These are phyloP conservation scores for Muntiacus reevesi DNA, from an alignment of 2,113 vertebrate genomes.

Conservation along the genomic window DNA sequence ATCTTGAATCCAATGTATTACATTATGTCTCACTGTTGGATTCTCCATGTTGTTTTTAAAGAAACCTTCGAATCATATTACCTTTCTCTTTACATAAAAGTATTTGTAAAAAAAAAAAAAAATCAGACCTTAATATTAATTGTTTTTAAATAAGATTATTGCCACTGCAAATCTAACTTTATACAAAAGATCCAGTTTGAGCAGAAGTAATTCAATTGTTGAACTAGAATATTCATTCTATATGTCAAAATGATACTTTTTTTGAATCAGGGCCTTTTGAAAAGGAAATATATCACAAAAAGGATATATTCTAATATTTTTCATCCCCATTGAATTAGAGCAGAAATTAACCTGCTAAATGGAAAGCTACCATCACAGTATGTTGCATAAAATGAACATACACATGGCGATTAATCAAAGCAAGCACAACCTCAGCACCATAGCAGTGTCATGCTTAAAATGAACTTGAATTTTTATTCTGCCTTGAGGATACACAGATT, in stretches of 20 bases:
- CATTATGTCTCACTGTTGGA: slow-evolving; percentile 1
- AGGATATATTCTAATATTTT: slow-evolving; percentile 46
- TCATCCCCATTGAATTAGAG: slow-evolving; percentile 26
- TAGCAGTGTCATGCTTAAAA: slow-evolving; percentile 36
- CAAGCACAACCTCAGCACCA: neutral
- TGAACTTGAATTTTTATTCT: slow-evolving; percentile 53
- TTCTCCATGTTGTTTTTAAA: slow-evolving; percentile 8
- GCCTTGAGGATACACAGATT: slow-evolving; percentile 50
- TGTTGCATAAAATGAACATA: slow-evolving; percentile 34
- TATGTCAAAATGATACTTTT: slow-evolving; percentile 23
- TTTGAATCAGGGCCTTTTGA: neutral
- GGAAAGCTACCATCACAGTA: slow-evolving; percentile 45
- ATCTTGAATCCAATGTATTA: neutral
- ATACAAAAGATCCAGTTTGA: neutral
- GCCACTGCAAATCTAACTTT: neutral
- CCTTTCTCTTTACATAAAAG: slow-evolving; percentile 1
- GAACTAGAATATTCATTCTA: neutral
- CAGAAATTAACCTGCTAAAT: slow-evolving; percentile 52
- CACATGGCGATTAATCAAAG: slow-evolving; percentile 45
- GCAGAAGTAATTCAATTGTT: slow-evolving; percentile 1
- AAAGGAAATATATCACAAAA: slow-evolving; percentile 2
- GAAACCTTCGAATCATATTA: neutral
- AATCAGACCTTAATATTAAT: neutral
- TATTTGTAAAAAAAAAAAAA: neutral
- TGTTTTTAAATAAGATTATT: slow-evolving; percentile 23